Conservation (phyloP, 2,113 vertebrate genomes). For the Ophthalmolycus amberensis region DNA sequence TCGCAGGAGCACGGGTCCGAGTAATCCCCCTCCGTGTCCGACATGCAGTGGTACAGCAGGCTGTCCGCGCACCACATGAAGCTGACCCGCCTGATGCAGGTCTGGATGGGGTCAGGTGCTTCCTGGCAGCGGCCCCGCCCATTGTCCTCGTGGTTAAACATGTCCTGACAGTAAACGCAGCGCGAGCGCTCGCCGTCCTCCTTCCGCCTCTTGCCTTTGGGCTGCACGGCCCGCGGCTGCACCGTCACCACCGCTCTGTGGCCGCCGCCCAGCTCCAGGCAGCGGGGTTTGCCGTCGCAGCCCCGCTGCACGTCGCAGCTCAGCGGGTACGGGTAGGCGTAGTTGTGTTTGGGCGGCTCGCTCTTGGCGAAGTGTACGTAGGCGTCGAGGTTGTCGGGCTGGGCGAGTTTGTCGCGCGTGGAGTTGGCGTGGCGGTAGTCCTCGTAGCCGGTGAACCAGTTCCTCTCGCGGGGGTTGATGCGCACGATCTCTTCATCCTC, state of each 20-base stretch:
- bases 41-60: conserved; percentile 99
- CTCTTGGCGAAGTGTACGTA: conserved; percentile 92
- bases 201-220: conserved; percentile 83
- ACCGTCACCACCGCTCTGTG: conserved; percentile 84
- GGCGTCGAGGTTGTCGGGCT: conserved; percentile 83
- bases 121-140: conserved; percentile 92
- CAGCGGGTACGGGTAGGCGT: conserved; percentile 89
- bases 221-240: conserved; percentile 83
- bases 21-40: conserved; percentile 97
- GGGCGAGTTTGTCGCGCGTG: conserved; percentile 81
- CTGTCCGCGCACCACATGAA: conserved; percentile 98
- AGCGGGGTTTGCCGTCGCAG: conserved; percentile 84
- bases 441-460: conserved; percentile 94
- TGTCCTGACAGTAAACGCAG: conserved; percentile 95
- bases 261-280: conserved; percentile 78
- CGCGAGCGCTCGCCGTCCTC: conserved; percentile 87
- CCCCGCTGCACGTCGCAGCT: conserved; percentile 64
- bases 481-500: conserved; percentile 94
- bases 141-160: conserved; percentile 93
- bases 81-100: conserved; percentile 94
- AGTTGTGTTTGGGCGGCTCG: conserved; percentile 89
- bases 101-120: conserved; percentile 91
- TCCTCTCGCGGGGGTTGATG: conserved; percentile 92
- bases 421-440: conserved; percentile 92
- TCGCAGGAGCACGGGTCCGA: conserved; percentile 97